Evolutionary conservation across 2,888 invertebrate species (phyloP).

Genomic region (Linyphia triangularis): DNA sequence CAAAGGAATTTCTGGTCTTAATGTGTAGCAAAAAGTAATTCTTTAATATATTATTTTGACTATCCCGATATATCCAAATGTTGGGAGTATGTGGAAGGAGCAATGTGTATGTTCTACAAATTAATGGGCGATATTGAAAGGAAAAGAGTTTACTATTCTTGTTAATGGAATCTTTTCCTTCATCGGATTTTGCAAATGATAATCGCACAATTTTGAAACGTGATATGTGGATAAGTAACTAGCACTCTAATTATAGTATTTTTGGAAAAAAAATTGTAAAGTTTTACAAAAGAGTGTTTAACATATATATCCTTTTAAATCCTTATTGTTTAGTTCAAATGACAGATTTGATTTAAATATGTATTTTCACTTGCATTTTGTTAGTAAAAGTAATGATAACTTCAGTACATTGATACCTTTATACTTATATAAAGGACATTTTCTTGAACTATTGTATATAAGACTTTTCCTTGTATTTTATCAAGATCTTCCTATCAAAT

Average conservation of each 20-base stretch:
- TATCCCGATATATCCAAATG: too few species aligned
- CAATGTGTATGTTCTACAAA: background rate
- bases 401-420: too few species aligned
- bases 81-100: background rate
- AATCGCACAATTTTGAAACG: slow-evolving; percentile 60
- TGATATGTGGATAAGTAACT: slow-evolving; percentile 27
- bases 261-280: slow-evolving; percentile 27
- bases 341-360: too few species aligned
- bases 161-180: background rate
- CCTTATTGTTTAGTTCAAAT: too few species aligned
- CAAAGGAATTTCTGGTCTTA: too few species aligned
- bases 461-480: background rate
- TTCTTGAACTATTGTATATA: background rate
- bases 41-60: too few species aligned
- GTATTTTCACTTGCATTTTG: too few species aligned
- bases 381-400: too few species aligned
- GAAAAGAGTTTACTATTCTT: too few species aligned
- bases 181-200: slow-evolving; percentile 1
- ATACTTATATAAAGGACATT: too few species aligned
- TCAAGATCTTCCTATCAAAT: slow-evolving; percentile 1
- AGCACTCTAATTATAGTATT: slow-evolving; percentile 38
- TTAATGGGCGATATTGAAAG: too few species aligned
- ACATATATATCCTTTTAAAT: background rate
- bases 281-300: slow-evolving; percentile 17
- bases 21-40: too few species aligned